These are phyloP conservation scores for Diaphora mendica DNA, from an alignment of 2,888 invertebrate genomes.

Conservation along the genomic window DNA sequence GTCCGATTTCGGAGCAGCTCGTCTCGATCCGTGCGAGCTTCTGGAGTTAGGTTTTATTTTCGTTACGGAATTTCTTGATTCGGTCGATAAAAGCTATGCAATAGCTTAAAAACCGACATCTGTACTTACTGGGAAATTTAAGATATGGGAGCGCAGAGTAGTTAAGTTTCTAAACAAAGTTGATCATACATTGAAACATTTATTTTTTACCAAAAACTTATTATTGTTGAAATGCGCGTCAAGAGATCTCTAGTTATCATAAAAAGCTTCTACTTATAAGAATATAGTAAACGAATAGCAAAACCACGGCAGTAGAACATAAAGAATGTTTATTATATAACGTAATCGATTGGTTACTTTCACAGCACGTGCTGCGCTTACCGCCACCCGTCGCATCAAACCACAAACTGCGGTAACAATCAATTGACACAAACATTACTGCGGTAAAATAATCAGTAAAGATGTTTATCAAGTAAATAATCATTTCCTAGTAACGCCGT, in stretches of 20 bases:
- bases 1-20: too few relatives aligned
- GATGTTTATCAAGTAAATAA: conserved; percentile 37
- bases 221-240: too few relatives aligned
- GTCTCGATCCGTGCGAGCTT: too few relatives aligned
- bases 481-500: conserved; percentile 41
- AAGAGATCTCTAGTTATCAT: neutral
- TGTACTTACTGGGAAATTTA: too few relatives aligned
- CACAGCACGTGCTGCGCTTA: conserved; percentile 37
- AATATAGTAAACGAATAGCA: conserved; percentile 17
- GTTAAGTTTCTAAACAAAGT: too few relatives aligned
- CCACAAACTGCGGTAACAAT: conserved; percentile 37
- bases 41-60: too few relatives aligned
- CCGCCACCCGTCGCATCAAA: conserved; percentile 1
- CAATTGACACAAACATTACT: conserved; percentile 37
- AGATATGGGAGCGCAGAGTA: too few relatives aligned
- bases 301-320: conserved; percentile 35
- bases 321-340: conserved; percentile 38
- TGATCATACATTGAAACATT: too few relatives aligned
- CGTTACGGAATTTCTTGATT: too few relatives aligned
- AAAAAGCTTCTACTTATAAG: neutral
- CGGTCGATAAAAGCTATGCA: too few relatives aligned
- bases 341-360: conserved; percentile 48
- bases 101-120: too few relatives aligned
- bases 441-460: conserved; percentile 30
- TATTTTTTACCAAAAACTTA: too few relatives aligned